Base-by-base conservation (phyloP, 2,113 vertebrate species). In the Chionomys nivalis region DNA sequence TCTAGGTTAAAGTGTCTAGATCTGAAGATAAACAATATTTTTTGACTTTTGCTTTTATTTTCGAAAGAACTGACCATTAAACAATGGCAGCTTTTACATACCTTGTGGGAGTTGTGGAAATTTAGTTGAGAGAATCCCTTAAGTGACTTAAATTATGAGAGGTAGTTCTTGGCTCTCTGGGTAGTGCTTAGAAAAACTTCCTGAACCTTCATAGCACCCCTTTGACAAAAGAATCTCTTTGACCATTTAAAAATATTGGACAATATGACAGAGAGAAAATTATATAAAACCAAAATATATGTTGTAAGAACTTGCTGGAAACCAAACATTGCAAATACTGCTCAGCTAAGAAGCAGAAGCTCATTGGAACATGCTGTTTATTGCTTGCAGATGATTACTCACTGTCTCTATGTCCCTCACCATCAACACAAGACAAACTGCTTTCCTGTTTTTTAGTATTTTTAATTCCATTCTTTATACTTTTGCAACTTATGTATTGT, bases 211-310 rank as follows among this genome's bases (percentile, higher is more conserved):
- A 97, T 72, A 95, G 66, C 31, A 93, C 47, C n/a, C 10, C 13
- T 95, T 93, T 76, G 86, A 96, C 66, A 93, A 88, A 97, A 96
- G 33, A 91, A 96, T 95, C 65, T 36, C 72, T 97, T 97, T 89
- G 12, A 93, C 82, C 92, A 96, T 85, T 93, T 91, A 90, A 96
- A 97, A 94, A 90, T 91, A 79, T 72, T 93, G 44, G 89, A 12
- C 47, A 95, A 47, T 90, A 75, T 90, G 95, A 63, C 85, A 87
- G 49, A 89, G 31, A 96, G 87, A 93, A 97, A 87, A 96, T 90
- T 89, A 36, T 44, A 94, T 87, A 93, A 96, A 95, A 93, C 42
- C 44, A 87, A 92, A 94, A 90, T 93, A 83, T 89, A 91, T 87
- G 61, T 14, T 21, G 75, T 81, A 87, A 95, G 61, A 89, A 68